Percentiles rank a stretch among this genome's conserved stretches.
Conservation (phyloP, 2,888 invertebrate species). For the Conomelus anceps region DNA sequence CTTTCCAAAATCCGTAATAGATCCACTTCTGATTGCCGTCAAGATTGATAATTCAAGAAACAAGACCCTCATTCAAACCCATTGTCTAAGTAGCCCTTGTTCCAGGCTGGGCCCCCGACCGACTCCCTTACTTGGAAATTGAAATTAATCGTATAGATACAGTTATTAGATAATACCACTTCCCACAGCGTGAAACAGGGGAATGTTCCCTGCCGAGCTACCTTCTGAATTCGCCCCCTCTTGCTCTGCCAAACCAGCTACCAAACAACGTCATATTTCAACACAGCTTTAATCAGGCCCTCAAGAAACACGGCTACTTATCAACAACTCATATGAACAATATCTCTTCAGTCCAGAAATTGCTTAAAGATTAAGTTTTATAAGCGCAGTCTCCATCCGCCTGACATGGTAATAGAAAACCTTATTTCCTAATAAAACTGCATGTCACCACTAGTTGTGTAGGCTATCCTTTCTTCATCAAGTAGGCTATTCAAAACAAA, state of each 20-base stretch:
- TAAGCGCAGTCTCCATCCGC: background rate
- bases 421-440: background rate
- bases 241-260: constrained; percentile 16
- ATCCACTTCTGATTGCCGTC: background rate
- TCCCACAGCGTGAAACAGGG: constrained; percentile 18
- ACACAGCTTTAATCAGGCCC: constrained; percentile 14
- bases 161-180: constrained; percentile 22
- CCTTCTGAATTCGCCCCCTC: constrained; percentile 1
- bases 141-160: constrained; percentile 27
- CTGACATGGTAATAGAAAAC: background rate
- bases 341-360: background rate
- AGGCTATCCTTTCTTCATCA: background rate
- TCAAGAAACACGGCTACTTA: background rate
- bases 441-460: background rate
- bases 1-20: background rate
- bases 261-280: constrained; percentile 17
- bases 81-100: background rate
- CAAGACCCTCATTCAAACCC: background rate
- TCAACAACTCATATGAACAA: background rate
- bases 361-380: background rate
- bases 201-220: constrained; percentile 4
- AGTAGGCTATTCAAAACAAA: background rate
- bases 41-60: constrained; percentile 7
- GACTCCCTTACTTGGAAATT: constrained; percentile 15
- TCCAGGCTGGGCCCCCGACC: background rate